Percentiles rank a stretch among this genome's conserved stretches.
Evolutionary conservation across 2,888 invertebrate species (phyloP).

Genomic region (Allophyes oxyacanthae): DNA sequence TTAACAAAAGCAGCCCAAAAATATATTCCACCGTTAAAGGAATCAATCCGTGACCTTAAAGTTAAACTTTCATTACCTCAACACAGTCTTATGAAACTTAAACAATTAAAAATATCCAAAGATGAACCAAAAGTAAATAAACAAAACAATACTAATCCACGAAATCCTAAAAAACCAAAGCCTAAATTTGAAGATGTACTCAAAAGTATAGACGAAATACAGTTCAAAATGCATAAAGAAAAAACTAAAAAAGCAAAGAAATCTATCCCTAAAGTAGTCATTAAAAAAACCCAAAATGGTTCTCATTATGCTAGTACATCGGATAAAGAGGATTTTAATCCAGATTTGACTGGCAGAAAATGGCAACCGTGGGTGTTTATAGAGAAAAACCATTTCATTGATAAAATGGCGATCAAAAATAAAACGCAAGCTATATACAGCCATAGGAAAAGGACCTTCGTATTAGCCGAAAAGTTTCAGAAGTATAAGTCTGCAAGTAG

Average conservation of each 20-base stretch:
- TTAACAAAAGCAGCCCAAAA: slow-evolving; percentile 87
- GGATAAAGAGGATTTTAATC: slow-evolving; percentile 73
- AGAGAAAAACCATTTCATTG: slow-evolving; percentile 82
- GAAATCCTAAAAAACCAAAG: slow-evolving; percentile 78
- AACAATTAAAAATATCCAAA: slow-evolving; percentile 81
- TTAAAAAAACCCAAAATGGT: slow-evolving; percentile 84
- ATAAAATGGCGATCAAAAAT: slow-evolving; percentile 82
- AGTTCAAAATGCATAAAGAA: slow-evolving; percentile 81
- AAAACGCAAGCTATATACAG: slow-evolving; percentile 80
- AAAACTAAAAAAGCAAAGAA: slow-evolving; percentile 78
- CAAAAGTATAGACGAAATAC: slow-evolving; percentile 86
- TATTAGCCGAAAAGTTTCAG: slow-evolving; percentile 79
- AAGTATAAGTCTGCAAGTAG: slow-evolving; percentile 81
- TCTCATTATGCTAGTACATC: slow-evolving; percentile 84
- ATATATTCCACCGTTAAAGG: slow-evolving; percentile 85
- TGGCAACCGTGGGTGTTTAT: slow-evolving; percentile 88
- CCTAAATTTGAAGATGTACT: slow-evolving; percentile 88
- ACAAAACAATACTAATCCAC: slow-evolving; percentile 58
- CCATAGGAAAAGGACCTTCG: slow-evolving; percentile 78
- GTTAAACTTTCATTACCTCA: slow-evolving; percentile 82
- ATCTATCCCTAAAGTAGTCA: slow-evolving; percentile 84
- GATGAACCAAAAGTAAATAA: slow-evolving; percentile 73
- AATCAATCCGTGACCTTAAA: slow-evolving; percentile 79
- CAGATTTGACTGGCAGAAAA: slow-evolving; percentile 85
- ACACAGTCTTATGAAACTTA: slow-evolving; percentile 80